Conservation (phyloP, 2,888 invertebrate genomes). For the Nomada fucata region DNA sequence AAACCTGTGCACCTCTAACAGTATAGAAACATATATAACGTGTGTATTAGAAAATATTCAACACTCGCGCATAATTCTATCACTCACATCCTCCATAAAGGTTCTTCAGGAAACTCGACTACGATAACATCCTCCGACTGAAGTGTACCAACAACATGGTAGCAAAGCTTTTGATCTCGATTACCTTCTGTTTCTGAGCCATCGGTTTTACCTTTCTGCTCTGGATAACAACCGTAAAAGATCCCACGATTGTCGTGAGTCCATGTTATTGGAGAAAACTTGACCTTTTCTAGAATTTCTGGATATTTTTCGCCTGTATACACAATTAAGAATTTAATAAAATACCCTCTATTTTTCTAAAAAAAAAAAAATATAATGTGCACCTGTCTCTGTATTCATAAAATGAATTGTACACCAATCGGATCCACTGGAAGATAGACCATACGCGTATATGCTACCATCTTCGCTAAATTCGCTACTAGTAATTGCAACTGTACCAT, state of each 20-base stretch:
- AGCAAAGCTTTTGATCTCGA: conserved; percentile 96
- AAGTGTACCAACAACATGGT: conserved; percentile 94
- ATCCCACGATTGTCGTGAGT: conserved; percentile 97
- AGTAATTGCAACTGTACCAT: conserved; percentile 94
- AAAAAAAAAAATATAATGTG: conserved; percentile 5
- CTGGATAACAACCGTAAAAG: conserved; percentile 95
- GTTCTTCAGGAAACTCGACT: conserved; percentile 95
- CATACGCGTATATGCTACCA: conserved; percentile 95
- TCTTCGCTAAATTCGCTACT: conserved; percentile 94
- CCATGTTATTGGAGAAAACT: conserved; percentile 96
- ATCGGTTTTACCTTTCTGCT: conserved; percentile 93
- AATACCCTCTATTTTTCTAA: not conserved
- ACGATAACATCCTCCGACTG: conserved; percentile 94
- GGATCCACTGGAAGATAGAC: conserved; percentile 95
- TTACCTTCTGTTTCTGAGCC: conserved; percentile 96
- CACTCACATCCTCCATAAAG: conserved; percentile 95
- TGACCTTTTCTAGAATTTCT: conserved; percentile 95
- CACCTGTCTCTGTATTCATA: conserved; percentile 90
- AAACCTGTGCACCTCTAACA: conserved; percentile 91
- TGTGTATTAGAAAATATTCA: conserved; percentile 25
- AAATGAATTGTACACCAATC: conserved; percentile 98
- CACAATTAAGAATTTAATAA: conserved; percentile 1
- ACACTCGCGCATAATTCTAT: not conserved
- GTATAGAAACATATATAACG: conserved; percentile 13
- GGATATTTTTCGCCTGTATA: conserved; percentile 91